Evolutionary conservation across 1,140 invertebrate species (phyloP).

Genomic region (Pseudomyrmex flavicornis): DNA sequence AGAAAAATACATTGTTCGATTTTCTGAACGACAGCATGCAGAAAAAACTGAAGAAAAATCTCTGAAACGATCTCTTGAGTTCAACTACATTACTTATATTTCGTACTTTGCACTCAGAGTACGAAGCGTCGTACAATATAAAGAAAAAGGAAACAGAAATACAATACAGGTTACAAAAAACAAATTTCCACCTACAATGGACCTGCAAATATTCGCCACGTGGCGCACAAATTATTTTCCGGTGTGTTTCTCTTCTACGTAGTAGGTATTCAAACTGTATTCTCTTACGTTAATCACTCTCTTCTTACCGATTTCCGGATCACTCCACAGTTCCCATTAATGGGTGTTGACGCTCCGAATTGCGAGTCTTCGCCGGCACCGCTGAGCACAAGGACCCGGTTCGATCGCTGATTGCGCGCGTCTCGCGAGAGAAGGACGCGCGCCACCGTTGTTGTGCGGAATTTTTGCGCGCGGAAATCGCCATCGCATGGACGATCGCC

Average conservation of each 20-base stretch:
- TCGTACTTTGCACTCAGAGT: neutral
- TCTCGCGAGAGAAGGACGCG: neutral
- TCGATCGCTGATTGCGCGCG: constrained; percentile 26
- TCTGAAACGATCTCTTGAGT: too few relatives aligned
- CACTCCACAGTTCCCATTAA: constrained; percentile 1
- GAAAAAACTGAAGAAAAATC: too few relatives aligned
- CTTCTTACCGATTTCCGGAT: neutral
- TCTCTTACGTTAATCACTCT: constrained; percentile 16
- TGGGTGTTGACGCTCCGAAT: neutral
- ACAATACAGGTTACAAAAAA: neutral
- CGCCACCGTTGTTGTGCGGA: neutral
- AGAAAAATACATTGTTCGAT: too few relatives aligned
- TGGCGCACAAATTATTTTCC: neutral
- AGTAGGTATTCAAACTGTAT: neutral
- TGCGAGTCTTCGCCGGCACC: neutral
- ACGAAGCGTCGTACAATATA: neutral
- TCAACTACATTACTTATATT: too few relatives aligned
- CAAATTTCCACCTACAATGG: too few relatives aligned
- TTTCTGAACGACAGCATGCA: too few relatives aligned
- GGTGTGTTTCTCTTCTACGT: neutral
- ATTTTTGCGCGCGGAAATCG: neutral
- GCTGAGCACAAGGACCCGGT: neutral
- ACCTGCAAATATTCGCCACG: constrained; percentile 1
- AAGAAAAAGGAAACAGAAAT: neutral
- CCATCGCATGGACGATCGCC: neutral